These are phyloP conservation scores for Nymphalis io DNA, from an alignment of 1,140 invertebrate species.

Conservation along the genomic window DNA sequence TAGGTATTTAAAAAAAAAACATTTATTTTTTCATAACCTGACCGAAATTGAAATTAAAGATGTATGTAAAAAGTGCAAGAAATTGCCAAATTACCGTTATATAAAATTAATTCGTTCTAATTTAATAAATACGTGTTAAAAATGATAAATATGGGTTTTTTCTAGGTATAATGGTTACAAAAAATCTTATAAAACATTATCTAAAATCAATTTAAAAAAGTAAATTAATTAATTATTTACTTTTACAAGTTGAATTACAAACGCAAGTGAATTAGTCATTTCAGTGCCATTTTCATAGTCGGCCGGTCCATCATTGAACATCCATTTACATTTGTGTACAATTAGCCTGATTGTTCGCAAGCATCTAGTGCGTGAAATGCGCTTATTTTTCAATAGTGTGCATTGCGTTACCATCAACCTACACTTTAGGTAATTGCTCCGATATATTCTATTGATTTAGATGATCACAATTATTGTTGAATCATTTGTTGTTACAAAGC, in stretches of 20 bases:
- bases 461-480: not conserved
- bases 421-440: constrained; percentile 3
- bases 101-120: no score
- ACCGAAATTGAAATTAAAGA: no score
- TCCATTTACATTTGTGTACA: constrained; percentile 33
- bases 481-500: no score
- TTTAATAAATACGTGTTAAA: no score
- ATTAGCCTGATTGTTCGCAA: constrained; percentile 44
- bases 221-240: not conserved
- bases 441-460: not conserved
- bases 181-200: no score
- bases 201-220: constrained; percentile 1
- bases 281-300: constrained; percentile 2
- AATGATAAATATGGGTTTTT: no score
- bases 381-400: constrained; percentile 14
- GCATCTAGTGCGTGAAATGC: constrained; percentile 52
- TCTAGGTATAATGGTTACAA: no score
- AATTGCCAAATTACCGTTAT: no score
- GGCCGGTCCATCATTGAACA: not conserved
- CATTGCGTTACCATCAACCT: not conserved
- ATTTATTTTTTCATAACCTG: no score
- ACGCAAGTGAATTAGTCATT: not conserved
- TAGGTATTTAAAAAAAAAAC: no score
- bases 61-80: no score
- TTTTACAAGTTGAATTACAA: not conserved